Percentiles rank a stretch among this genome's conserved stretches.
These are phyloP conservation scores for Platygyra sinensis DNA, from an alignment of 64 coral and sea anemone genomes.

Conservation along the genomic window DNA sequence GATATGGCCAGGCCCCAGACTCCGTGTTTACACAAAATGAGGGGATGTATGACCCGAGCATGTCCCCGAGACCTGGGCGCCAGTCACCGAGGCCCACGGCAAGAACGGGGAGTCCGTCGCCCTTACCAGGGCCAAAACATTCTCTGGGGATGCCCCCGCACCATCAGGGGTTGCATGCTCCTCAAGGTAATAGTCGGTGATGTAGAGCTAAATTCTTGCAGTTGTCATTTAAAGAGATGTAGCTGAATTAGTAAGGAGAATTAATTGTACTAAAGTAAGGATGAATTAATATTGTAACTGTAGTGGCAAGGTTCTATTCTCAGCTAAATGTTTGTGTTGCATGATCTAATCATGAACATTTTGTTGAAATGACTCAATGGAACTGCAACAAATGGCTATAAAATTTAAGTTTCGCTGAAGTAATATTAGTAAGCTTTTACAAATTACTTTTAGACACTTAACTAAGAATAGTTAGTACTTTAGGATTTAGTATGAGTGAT, in stretches of 20 bases:
- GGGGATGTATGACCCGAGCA: constrained; percentile 60
- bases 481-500: too few species aligned
- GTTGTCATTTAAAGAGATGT: neutral
- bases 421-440: too few species aligned
- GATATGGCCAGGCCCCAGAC: constrained; percentile 87
- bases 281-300: too few species aligned
- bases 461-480: too few species aligned
- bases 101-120: constrained; percentile 34
- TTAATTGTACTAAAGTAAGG: neutral
- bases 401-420: too few species aligned
- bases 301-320: too few species aligned
- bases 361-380: too few species aligned
- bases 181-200: constrained; percentile 5
- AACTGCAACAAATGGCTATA: too few species aligned
- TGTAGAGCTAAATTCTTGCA: neutral
- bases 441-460: too few species aligned
- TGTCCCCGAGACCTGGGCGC: constrained; percentile 71
- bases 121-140: constrained; percentile 19
- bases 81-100: constrained; percentile 71
- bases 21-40: constrained; percentile 53
- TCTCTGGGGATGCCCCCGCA: constrained; percentile 32
- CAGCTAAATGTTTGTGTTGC: too few species aligned
- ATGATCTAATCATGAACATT: too few species aligned
- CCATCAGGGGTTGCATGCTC: constrained; percentile 15
- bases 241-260: neutral